Base-by-base conservation (phyloP, 2,888 invertebrate genomes). In the Eilema sororculum region DNA sequence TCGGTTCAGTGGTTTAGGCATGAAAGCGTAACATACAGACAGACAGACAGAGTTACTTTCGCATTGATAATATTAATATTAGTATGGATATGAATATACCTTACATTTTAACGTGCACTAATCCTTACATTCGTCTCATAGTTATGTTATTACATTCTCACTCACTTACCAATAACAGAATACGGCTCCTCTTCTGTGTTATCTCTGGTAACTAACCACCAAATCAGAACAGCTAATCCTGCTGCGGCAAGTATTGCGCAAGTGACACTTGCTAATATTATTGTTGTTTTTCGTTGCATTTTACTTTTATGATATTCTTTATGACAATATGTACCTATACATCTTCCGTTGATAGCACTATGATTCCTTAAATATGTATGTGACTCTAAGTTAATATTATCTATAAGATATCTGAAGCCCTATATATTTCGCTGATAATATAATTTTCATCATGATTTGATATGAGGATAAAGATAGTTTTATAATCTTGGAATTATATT, bases 161-260 rank as follows among this genome's bases (percentile, higher is more conserved):
- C 28, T 52, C 65, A 79, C 85, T 82, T 79, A 86, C 86, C 33
- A 52, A 80, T 76, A 5, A 78, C 75, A 28, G 72, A 78, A 33
- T 75, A 79, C 3, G 62, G 41, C 10, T 24, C 46, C 0, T 77
- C 76, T 3, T 73, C 76, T 24, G 62, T 22, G 12, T 0, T 33
- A 5, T 78, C 69, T 8, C 75, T 75, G 0, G 83, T 77, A 6
- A 90, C 82, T 61, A 89, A 68, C 89, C 89, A 90, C 90, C 89
- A 90, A 69, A 87, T 89, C 0, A 91, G 71, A 0, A 85, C 87
- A 12, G 81, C 84, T 0, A 88, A 60, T 0, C 89, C 91, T 0
- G 87, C 80, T 0, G 85, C 84, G 9, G 86, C 72, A 3, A 81
- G 71, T 9, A 80, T 57, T 0, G 68, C 81, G 0, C 75, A 78